Evolutionary conservation across 2,888 invertebrate species (phyloP).

Genomic region (Dromius quadrimaculatus): DNA sequence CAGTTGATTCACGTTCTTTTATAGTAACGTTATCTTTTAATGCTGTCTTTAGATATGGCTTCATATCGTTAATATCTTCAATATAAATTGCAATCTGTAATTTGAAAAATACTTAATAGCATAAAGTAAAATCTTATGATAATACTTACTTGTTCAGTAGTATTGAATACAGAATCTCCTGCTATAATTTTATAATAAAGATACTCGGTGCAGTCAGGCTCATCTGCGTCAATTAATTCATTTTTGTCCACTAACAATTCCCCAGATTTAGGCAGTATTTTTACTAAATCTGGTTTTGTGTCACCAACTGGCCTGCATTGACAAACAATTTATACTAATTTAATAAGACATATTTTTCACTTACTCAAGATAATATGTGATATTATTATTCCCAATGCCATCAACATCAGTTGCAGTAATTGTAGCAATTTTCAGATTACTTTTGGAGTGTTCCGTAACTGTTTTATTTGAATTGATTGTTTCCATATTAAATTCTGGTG

Average conservation of each 20-base stretch:
- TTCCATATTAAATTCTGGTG: constrained; percentile 69
- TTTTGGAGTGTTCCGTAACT: constrained; percentile 70
- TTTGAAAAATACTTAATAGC: background rate
- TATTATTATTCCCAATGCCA: constrained; percentile 71
- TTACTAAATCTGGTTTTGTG: constrained; percentile 67
- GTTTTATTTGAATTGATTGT: constrained; percentile 65
- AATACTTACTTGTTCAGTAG: constrained; percentile 65
- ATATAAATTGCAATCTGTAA: constrained; percentile 71
- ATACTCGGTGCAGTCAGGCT: constrained; percentile 64
- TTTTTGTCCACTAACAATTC: constrained; percentile 68
- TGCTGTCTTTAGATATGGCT: constrained; percentile 63
- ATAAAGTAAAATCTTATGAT: background rate
- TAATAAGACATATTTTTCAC: constrained; percentile 53
- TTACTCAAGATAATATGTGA: constrained; percentile 71
- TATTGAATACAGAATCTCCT: constrained; percentile 65
- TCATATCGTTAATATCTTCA: constrained; percentile 73
- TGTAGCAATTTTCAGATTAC: constrained; percentile 69
- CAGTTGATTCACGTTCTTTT: constrained; percentile 68
- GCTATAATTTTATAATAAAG: constrained; percentile 71
- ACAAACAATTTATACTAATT: constrained; percentile 14
- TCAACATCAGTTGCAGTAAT: constrained; percentile 74
- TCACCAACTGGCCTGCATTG: constrained; percentile 65
- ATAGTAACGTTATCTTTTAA: constrained; percentile 65
- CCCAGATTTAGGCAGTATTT: constrained; percentile 69
- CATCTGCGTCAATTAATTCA: constrained; percentile 71